phyloP scores from a whole-genome alignment of 2,888 invertebrate species.

The Nebria salina region DNA sequence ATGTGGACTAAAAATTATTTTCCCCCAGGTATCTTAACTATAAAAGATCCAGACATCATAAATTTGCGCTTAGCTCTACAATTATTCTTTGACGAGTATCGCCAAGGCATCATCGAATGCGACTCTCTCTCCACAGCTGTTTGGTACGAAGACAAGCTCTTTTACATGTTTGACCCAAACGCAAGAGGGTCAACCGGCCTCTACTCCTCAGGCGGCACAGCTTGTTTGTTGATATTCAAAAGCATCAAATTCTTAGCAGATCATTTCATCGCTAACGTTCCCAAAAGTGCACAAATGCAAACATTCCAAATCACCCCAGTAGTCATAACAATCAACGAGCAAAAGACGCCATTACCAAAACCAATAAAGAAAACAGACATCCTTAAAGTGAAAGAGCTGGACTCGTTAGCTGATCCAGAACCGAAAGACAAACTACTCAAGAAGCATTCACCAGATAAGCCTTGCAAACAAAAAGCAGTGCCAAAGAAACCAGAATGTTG shows the following conservation, averaged over 20 bases:
- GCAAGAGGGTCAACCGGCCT: slow-evolving; percentile 62
- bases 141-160: slow-evolving; percentile 68
- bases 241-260: slow-evolving; percentile 64
- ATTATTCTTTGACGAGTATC: slow-evolving; percentile 67
- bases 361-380: slow-evolving; percentile 33
- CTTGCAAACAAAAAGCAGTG: not conserved
- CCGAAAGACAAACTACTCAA: slow-evolving; percentile 29
- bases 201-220: slow-evolving; percentile 63
- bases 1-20: not conserved
- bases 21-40: slow-evolving; percentile 60
- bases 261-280: slow-evolving; percentile 66
- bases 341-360: slow-evolving; percentile 22
- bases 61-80: slow-evolving; percentile 62
- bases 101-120: slow-evolving; percentile 67
- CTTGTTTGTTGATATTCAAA: slow-evolving; percentile 66
- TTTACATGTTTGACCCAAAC: slow-evolving; percentile 71
- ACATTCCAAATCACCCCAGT: slow-evolving; percentile 61
- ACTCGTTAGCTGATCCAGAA: slow-evolving; percentile 21
- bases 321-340: slow-evolving; percentile 57
- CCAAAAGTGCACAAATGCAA: slow-evolving; percentile 60
- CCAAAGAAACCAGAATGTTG: slow-evolving; percentile 28
- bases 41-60: slow-evolving; percentile 56
- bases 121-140: slow-evolving; percentile 63
- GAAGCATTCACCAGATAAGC: slow-evolving; percentile 38
- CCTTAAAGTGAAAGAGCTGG: slow-evolving; percentile 34